Evolutionary conservation across 1,140 invertebrate species (phyloP).

Genomic region (Arion vulgaris): DNA sequence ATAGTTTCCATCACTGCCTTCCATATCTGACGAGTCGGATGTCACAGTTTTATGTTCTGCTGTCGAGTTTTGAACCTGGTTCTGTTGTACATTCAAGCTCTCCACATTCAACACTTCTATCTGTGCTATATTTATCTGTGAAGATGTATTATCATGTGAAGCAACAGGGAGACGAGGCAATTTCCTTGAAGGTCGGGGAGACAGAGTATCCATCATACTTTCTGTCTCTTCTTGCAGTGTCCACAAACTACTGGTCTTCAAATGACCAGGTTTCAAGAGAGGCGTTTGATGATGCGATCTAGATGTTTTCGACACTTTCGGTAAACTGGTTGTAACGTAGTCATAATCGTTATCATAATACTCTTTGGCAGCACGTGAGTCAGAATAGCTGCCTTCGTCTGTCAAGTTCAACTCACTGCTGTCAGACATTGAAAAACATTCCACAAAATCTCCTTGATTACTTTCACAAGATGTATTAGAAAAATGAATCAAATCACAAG

Average conservation of each 20-base stretch:
- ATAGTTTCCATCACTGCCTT: slow-evolving; percentile 38
- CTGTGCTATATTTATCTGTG: neutral
- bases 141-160: neutral
- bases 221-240: slow-evolving; percentile 37
- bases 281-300: neutral
- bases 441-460: neutral
- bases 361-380: neutral
- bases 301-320: neutral
- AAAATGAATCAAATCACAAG: neutral
- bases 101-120: neutral
- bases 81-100: neutral
- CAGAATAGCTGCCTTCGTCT: neutral
- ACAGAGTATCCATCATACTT: slow-evolving; percentile 11
- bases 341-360: slow-evolving; percentile 33
- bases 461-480: neutral
- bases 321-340: slow-evolving; percentile 4
- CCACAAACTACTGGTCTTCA: slow-evolving; percentile 33
- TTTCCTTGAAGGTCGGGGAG: neutral
- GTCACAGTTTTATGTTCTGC: neutral
- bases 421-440: neutral
- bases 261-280: slow-evolving; percentile 8
- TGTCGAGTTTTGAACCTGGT: neutral
- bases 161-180: neutral
- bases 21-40: slow-evolving; percentile 32
- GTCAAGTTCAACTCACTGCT: neutral